phyloP scores from a whole-genome alignment of 2,113 vertebrate genomes.

The Cynoglossus semilaevis region DNA sequence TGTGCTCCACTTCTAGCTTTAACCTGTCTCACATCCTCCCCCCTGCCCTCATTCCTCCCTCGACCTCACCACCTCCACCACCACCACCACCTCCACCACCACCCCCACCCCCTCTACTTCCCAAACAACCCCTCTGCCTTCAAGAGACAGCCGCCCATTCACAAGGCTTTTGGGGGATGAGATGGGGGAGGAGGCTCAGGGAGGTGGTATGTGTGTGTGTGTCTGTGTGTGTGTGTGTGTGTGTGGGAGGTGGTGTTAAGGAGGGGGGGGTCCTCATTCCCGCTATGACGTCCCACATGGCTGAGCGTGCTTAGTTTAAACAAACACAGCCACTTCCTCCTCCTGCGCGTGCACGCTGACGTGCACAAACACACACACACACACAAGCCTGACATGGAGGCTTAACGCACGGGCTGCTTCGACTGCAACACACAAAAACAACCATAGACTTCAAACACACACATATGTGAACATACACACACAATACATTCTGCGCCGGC shows the following conservation, averaged over 20 bases:
- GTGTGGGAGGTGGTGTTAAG: background rate
- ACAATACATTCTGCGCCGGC: conserved; percentile 10
- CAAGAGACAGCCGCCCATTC: conserved; percentile 68
- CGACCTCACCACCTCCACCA: background rate
- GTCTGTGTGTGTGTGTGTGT: background rate
- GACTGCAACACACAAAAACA: conserved; percentile 45
- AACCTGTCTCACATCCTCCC: conserved; percentile 32
- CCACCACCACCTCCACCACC: background rate
- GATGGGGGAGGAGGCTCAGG: conserved; percentile 22
- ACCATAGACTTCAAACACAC: conserved; percentile 15
- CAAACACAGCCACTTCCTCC: conserved; percentile 85
- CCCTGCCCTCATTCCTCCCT: background rate
- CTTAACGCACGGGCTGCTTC: conserved; percentile 26
- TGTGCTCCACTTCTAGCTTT: conserved; percentile 21
- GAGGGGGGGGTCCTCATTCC: conserved; percentile 56
- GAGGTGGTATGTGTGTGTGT: background rate
- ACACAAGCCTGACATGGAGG: conserved; percentile 30
- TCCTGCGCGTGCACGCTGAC: conserved; percentile 20
- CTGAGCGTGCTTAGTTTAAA: conserved; percentile 79
- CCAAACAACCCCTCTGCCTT: conserved; percentile 58
- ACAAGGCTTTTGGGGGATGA: conserved; percentile 38
- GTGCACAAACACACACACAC: conserved; percentile 49
- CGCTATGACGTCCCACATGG: conserved; percentile 73
- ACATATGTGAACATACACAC: conserved; percentile 3
- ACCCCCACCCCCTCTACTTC: conserved; percentile 31